Evolutionary conservation across 2,113 vertebrate species (phyloP).

Genomic region (Mastomys natalensis): DNA sequence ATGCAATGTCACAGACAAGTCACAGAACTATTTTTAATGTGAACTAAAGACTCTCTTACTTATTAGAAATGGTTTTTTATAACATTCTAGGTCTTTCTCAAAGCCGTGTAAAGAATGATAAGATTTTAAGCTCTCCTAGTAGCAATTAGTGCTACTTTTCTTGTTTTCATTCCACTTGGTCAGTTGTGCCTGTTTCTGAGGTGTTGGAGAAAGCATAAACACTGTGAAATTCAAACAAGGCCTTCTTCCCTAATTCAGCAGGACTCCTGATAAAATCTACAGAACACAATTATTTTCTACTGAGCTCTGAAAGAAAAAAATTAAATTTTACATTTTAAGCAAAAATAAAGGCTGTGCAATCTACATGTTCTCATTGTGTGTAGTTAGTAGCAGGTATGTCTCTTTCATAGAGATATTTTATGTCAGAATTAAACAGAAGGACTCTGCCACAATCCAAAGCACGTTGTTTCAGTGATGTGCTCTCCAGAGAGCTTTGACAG

Average conservation of each 20-base stretch:
- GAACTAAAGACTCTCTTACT: slow-evolving; percentile 58
- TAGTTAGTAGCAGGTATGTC: slow-evolving; percentile 49
- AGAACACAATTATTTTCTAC: slow-evolving; percentile 42
- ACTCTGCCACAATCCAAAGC: slow-evolving; percentile 60
- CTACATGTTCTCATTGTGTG: slow-evolving; percentile 46
- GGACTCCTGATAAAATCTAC: slow-evolving; percentile 40
- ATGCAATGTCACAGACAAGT: not conserved
- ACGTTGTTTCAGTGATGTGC: slow-evolving; percentile 55
- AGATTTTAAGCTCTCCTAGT: slow-evolving; percentile 51
- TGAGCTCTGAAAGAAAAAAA: slow-evolving; percentile 60
- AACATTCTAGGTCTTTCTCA: slow-evolving; percentile 51
- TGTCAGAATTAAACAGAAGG: slow-evolving; percentile 67
- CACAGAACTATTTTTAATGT: slow-evolving; percentile 25
- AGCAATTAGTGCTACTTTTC: slow-evolving; percentile 33
- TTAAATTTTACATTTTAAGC: slow-evolving; percentile 32
- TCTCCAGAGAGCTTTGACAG: slow-evolving; percentile 61
- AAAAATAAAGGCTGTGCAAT: slow-evolving; percentile 65
- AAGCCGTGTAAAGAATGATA: slow-evolving; percentile 45
- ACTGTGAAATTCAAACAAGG: slow-evolving; percentile 60
- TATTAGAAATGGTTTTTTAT: slow-evolving; percentile 57
- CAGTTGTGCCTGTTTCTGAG: slow-evolving; percentile 65
- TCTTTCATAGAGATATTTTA: slow-evolving; percentile 62
- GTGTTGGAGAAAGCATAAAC: slow-evolving; percentile 53
- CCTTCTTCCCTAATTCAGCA: slow-evolving; percentile 50
- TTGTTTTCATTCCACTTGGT: slow-evolving; percentile 24